Base-by-base conservation (phyloP, 2,113 vertebrate genomes). In the Scomber scombrus region DNA sequence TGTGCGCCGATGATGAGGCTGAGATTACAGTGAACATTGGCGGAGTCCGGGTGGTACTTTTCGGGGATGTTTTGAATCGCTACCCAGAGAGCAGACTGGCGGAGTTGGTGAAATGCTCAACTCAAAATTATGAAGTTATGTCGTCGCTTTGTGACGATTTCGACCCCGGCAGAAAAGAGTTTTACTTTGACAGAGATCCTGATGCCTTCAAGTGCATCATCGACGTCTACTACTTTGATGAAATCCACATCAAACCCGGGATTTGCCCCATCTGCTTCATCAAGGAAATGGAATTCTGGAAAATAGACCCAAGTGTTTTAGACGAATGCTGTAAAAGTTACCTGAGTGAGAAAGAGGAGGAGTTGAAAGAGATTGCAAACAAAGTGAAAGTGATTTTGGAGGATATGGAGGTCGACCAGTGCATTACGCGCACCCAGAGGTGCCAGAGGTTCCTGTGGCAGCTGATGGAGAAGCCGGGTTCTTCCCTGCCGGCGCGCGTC, bases 201-300 rank as follows among this genome's bases (percentile, higher is more conserved):
- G 98, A 99, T 63, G 96, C 97, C 29, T 99, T 99, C 91, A 97
- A 95, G 91, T 99, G 98, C 84, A 98, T 99, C 78, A 89, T 97
- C 5, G 97, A 98, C 0, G 95, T 98, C 1, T 99, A 99, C 84
- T 98, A 98, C 75, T 97, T 97, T 3, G 97, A 96, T 11, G 97
- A 99, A 88, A 96, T 99, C 57, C 98, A 99, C 88, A 99, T 99
- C 94, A 98, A 98, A 90, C 96, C 95, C 76, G 98, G 98, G 6
- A 97, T 99, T 73, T 99, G 98, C 50, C 98, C 98, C 31, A 97
- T 99, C 72, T 99, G 98, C 82, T 99, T 99, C 94, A 95, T 97
- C 86, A 97, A 96, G 81, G 98, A 99, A 89, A 98, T 99, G 97
- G 98, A 99, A 84, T 99, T 99, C 93, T 99, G 98, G 98, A 98